Evolutionary conservation across 2,888 invertebrate genomes (phyloP), one percentile per base, ranked within the genome.

Genomic region (Fabriciana adippe): DNA sequence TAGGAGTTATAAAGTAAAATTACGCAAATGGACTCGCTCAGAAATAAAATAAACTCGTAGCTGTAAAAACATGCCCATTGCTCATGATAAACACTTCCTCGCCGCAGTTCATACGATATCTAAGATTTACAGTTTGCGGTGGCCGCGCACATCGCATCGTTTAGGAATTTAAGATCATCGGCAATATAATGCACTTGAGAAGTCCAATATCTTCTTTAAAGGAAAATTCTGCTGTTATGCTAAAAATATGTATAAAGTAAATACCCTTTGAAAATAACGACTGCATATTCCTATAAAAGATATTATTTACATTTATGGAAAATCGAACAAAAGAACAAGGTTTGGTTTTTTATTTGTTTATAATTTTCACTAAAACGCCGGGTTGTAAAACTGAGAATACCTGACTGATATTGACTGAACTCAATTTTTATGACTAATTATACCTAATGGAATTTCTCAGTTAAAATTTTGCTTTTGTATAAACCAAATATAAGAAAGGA

Each of bases 11-110:
- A 14, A 15, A n/a, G 48, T 64, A 66, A 60, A 60, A 53, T 60
- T 60, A 55, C 48, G 54, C 60, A 61, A 61, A 48, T 35, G 53
- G n/a, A 61, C 21, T 50, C 21, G 61, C 26, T 61, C 60, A 35
- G 50, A 48, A 50, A 66, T 62, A 66, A 55, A 61, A 41, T 61
- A 55, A 55, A 55, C 50, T 26, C 21, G 60, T 55, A 50, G 55
- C 64, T 47, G 64, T 16, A 54, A 47, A 59, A 56, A 47, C 64
- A 67, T 64, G 69, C 67, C 53, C 60, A 71, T 68, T 68, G 63
- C 62, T 68, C 65, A 63, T 56, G 68, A 61, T 71, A 71, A 71
- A 71, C 68, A 71, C 66, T 71, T 71, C 71, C 69, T 65, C 67
- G 55, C 67, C 71, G 62, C 71, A 62, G 69, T 59, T 56, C 71